Conservation (phyloP, 2,113 vertebrate species). For the Meles meles region DNA sequence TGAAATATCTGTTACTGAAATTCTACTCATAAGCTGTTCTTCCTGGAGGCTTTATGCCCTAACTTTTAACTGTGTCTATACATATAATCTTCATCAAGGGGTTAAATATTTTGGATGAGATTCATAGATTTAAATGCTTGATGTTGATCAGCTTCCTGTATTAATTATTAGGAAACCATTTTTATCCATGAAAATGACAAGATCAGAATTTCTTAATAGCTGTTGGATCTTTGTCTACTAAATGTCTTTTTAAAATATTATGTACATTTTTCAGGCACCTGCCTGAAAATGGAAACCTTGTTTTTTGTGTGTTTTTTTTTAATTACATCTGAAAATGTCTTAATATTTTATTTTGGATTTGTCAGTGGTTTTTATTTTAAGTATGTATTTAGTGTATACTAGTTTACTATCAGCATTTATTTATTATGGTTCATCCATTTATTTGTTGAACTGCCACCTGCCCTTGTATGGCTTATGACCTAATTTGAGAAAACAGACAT, state of each 20-base stretch:
- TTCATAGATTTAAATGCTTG: neutral
- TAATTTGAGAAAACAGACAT: neutral
- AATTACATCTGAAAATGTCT: neutral
- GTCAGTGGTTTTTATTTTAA: constrained; percentile 11
- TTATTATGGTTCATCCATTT: neutral
- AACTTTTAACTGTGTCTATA: neutral
- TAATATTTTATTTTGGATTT: neutral
- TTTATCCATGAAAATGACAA: neutral
- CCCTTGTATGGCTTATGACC: neutral
- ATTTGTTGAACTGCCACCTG: neutral
- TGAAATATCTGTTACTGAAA: neutral
- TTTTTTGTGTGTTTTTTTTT: neutral
- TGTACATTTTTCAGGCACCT: neutral
- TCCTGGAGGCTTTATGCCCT: neutral
- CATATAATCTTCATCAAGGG: neutral
- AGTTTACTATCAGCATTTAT: constrained; percentile 5
- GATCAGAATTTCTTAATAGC: neutral
- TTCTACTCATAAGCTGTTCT: neutral
- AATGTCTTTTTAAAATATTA: neutral
- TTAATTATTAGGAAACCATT: constrained; percentile 9
- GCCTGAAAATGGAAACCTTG: neutral
- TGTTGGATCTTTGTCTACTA: neutral
- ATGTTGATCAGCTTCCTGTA: neutral
- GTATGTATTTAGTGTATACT: neutral
- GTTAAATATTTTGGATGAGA: neutral